Percentiles rank a stretch among this genome's conserved stretches.
These are phyloP conservation scores for Hypolimnas misippus DNA, from an alignment of 2,888 invertebrate genomes.

Conservation along the genomic window DNA sequence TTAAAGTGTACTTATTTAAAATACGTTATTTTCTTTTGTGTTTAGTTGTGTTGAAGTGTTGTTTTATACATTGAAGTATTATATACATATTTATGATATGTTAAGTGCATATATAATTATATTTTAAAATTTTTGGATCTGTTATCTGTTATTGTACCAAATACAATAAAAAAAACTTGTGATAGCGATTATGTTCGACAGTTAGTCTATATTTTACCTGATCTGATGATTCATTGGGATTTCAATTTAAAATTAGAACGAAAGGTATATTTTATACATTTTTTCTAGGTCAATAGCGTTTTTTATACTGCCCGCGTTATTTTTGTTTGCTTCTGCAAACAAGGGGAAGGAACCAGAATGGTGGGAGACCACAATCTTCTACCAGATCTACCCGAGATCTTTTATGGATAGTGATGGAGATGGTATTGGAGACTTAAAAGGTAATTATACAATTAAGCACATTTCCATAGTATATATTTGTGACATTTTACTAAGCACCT, in stretches of 20 bases:
- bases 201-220: too few relatives aligned
- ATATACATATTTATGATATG: too few relatives aligned
- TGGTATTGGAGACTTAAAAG: conserved; percentile 86
- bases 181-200: too few relatives aligned
- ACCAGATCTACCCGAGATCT: conserved; percentile 92
- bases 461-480: conserved; percentile 4
- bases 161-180: too few relatives aligned
- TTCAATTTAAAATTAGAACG: neutral
- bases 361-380: conserved; percentile 91
- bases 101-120: too few relatives aligned
- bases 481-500: too few relatives aligned
- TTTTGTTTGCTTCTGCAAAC: conserved; percentile 50
- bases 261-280: neutral
- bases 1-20: too few relatives aligned
- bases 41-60: too few relatives aligned
- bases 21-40: too few relatives aligned
- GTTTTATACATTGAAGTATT: too few relatives aligned
- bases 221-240: neutral
- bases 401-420: conserved; percentile 91
- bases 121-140: too few relatives aligned
- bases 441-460: conserved; percentile 52
- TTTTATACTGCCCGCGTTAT: conserved; percentile 53
- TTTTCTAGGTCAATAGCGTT: conserved; percentile 37
- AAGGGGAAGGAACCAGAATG: conserved; percentile 80
- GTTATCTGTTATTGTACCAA: too few relatives aligned